Evolutionary conservation across 2,797 vertebrate species (phyloP).

Genomic region (Sus cebifrons): DNA sequence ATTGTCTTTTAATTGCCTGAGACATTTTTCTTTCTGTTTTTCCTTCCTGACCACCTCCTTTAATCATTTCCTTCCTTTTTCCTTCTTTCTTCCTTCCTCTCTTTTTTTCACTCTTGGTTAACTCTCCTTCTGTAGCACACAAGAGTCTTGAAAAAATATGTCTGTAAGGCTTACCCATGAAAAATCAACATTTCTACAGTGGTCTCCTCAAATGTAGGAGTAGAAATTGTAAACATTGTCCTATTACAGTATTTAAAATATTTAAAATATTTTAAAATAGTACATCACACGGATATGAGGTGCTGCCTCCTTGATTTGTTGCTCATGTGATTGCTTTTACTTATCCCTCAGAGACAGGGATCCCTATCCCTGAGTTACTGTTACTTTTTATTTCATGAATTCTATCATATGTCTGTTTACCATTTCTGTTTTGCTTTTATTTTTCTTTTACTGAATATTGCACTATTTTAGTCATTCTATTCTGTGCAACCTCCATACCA

Average conservation of each 20-base stretch:
- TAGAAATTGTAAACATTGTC: not conserved
- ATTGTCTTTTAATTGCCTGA: not conserved
- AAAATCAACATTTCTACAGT: not conserved
- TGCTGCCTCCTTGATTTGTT: not conserved
- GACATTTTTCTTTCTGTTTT: not conserved
- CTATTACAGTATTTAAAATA: not conserved
- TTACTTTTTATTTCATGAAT: not conserved
- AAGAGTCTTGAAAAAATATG: not conserved
- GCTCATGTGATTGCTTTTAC: not conserved
- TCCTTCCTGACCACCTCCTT: not conserved
- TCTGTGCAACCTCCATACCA: no score
- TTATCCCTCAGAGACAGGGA: not conserved
- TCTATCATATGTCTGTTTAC: not conserved
- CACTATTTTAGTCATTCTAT: no score
- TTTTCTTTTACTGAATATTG: no score
- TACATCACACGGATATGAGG: not conserved
- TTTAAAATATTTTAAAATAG: not conserved
- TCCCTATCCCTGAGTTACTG: no score
- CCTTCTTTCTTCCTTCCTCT: accelerated
- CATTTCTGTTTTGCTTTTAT: not conserved
- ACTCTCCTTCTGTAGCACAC: no score
- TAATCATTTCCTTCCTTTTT: no score
- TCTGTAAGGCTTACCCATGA: accelerated
- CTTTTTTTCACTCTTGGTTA: no score
- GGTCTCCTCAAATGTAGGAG: not conserved